phyloP scores from a whole-genome alignment of 1,140 invertebrate species.

The Drosophila triauraria region DNA sequence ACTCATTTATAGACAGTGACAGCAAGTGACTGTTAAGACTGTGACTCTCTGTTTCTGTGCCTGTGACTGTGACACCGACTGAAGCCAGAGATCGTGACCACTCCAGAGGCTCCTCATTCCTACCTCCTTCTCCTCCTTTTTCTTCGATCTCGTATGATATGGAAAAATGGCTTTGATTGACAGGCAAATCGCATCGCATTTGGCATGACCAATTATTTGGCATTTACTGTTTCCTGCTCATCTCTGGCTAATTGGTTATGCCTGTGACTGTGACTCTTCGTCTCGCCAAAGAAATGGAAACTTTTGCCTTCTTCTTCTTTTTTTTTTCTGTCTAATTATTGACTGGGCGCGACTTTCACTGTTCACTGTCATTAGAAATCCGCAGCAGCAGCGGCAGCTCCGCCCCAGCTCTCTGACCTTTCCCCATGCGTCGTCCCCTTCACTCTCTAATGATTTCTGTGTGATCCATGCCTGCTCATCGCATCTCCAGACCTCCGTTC shows the following conservation, averaged over 20 bases:
- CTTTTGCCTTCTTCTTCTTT: not conserved
- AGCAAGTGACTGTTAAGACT: not conserved
- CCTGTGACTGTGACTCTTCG: constrained; percentile 14
- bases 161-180: constrained; percentile 41
- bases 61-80: constrained; percentile 7
- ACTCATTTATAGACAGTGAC: constrained; percentile 13
- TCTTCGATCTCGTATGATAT: constrained; percentile 16
- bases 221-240: constrained; percentile 51
- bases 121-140: not conserved
- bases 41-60: not conserved
- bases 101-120: constrained; percentile 7
- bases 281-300: constrained; percentile 22
- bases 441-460: constrained; percentile 50
- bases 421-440: constrained; percentile 3
- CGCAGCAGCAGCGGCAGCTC: not conserved
- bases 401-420: not conserved
- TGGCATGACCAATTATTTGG: constrained; percentile 60
- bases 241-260: constrained; percentile 42
- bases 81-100: constrained; percentile 24
- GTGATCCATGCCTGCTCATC: constrained; percentile 1
- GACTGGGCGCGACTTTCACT: constrained; percentile 65
- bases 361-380: constrained; percentile 14
- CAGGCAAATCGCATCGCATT: constrained; percentile 47
- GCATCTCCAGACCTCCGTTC: not conserved
- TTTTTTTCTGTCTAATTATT: constrained; percentile 61